Evolutionary conservation across 1,140 invertebrate species (phyloP).

Genomic region (Polypedilum pembai): DNA sequence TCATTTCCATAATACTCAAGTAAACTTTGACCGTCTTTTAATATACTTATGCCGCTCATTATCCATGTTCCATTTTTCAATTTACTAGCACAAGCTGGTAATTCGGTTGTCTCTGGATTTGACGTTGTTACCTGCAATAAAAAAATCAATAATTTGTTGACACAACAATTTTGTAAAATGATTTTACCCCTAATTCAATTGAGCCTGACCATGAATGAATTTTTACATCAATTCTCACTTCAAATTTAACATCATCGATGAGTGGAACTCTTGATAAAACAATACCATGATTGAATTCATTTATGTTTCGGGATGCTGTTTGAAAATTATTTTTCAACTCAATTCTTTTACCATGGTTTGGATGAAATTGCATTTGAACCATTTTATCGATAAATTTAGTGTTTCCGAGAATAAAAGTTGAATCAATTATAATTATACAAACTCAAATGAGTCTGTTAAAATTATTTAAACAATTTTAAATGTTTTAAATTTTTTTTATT

Average conservation of each 20-base stretch:
- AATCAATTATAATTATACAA: too few species aligned
- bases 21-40: conserved; percentile 70
- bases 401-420: too few species aligned
- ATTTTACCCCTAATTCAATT: conserved; percentile 61
- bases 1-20: conserved; percentile 79
- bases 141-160: conserved; percentile 7
- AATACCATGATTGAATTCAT: conserved; percentile 74
- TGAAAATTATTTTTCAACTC: conserved; percentile 71
- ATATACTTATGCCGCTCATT: conserved; percentile 76
- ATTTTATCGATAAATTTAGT: too few species aligned
- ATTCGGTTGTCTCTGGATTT: conserved; percentile 70
- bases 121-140: conserved; percentile 58
- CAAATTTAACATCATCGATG: conserved; percentile 75
- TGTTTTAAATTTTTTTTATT: too few species aligned
- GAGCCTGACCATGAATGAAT: conserved; percentile 81
- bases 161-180: neutral
- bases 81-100: conserved; percentile 76
- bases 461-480: too few species aligned
- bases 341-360: conserved; percentile 69
- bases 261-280: conserved; percentile 78
- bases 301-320: conserved; percentile 69
- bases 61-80: conserved; percentile 81
- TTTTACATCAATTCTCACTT: conserved; percentile 83
- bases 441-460: too few species aligned
- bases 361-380: conserved; percentile 54